Conservation (phyloP, 2,888 invertebrate species). For the Catocala fraxini region DNA sequence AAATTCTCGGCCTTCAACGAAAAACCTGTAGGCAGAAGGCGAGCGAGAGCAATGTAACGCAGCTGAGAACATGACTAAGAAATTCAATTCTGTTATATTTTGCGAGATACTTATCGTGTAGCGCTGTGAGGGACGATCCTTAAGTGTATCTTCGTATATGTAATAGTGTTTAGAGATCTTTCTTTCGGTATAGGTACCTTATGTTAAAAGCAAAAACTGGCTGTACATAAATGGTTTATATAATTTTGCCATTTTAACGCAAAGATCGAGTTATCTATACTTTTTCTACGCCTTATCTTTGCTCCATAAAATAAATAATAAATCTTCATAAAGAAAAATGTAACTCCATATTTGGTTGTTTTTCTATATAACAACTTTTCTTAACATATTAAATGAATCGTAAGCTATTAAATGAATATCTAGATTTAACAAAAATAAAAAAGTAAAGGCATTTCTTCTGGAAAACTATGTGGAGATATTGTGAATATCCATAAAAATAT, state of each 20-base stretch:
- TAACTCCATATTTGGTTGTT: slow-evolving; percentile 34
- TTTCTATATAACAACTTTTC: slow-evolving; percentile 31
- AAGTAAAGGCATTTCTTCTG: too few species aligned
- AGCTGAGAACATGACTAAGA: slow-evolving; percentile 59
- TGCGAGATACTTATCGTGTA: slow-evolving; percentile 9
- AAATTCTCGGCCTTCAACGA: slow-evolving; percentile 40
- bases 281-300: neutral
- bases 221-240: neutral
- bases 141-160: slow-evolving; percentile 24
- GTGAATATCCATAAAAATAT: too few species aligned
- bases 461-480: too few species aligned
- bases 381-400: slow-evolving; percentile 39
- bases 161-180: neutral
- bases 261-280: too few species aligned
- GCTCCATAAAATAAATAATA: slow-evolving; percentile 32
- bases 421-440: slow-evolving; percentile 20
- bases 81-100: slow-evolving; percentile 60
- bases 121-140: slow-evolving; percentile 23
- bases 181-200: neutral
- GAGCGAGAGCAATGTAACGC: slow-evolving; percentile 37
- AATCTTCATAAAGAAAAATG: slow-evolving; percentile 38
- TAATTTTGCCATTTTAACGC: too few species aligned
- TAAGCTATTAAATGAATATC: slow-evolving; percentile 37
- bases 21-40: slow-evolving; percentile 36
- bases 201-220: neutral